A percentile compares a stretch with the other conserved stretches of the same genome.
phyloP scores from a whole-genome alignment of 2,888 invertebrate genomes.

The Periphyllus acericola region DNA sequence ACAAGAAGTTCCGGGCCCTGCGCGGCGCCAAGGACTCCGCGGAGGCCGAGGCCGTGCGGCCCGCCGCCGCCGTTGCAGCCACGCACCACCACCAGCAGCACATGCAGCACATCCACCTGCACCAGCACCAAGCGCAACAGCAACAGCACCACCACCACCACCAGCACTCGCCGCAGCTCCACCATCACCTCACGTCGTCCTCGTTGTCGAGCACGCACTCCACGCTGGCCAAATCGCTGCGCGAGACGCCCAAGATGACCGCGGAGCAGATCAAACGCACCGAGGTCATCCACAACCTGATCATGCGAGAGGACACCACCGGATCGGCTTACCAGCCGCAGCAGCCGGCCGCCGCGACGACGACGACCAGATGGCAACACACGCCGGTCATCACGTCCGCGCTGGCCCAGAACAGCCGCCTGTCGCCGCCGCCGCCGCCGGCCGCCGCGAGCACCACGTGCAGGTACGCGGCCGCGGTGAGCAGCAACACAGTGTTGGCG shows the following conservation, averaged over 20 bases:
- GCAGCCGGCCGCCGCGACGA: too few relatives aligned
- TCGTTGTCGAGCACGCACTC: slow-evolving; percentile 83
- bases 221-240: slow-evolving; percentile 87
- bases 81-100: slow-evolving; percentile 65
- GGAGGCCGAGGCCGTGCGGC: slow-evolving; percentile 77
- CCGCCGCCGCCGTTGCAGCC: slow-evolving; percentile 27
- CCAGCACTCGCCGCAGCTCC: slow-evolving; percentile 67
- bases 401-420: slow-evolving; percentile 41
- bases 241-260: slow-evolving; percentile 94
- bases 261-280: slow-evolving; percentile 92
- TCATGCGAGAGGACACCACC: slow-evolving; percentile 78
- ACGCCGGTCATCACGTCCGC: slow-evolving; percentile 65
- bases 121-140: slow-evolving; percentile 65
- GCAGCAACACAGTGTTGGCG: slow-evolving; percentile 67
- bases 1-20: slow-evolving; percentile 92
- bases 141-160: slow-evolving; percentile 66
- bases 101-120: slow-evolving; percentile 68
- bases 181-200: slow-evolving; percentile 72
- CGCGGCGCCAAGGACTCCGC: slow-evolving; percentile 80
- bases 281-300: slow-evolving; percentile 91
- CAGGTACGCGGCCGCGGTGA: slow-evolving; percentile 64
- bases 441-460: slow-evolving; percentile 65
- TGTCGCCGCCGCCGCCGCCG: slow-evolving; percentile 65
- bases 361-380: slow-evolving; percentile 57
- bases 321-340: slow-evolving; percentile 66